A percentile compares a stretch with the other conserved stretches of the same genome.
Evolutionary conservation across 1,140 invertebrate species (phyloP).

Genomic region (Aphidius gifuensis): DNA sequence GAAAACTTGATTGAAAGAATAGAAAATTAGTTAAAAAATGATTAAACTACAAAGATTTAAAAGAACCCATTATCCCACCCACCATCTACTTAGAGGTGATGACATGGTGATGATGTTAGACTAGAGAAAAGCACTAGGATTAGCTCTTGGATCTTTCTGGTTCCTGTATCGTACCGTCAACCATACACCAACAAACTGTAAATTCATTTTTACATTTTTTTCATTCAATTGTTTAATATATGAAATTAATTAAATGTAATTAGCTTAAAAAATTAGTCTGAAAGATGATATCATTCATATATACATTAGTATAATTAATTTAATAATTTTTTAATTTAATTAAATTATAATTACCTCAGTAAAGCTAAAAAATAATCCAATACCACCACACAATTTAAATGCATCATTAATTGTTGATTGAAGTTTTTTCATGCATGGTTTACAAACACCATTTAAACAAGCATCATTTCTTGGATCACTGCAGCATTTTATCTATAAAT

Average conservation of each 20-base stretch:
- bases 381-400: constrained; percentile 86
- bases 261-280: too few species aligned
- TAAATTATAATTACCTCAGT: constrained; percentile 76
- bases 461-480: constrained; percentile 5
- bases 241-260: neutral
- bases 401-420: constrained; percentile 78
- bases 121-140: constrained; percentile 96
- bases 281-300: neutral
- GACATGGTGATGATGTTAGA: constrained; percentile 53
- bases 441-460: constrained; percentile 53
- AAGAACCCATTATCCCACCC: constrained; percentile 37
- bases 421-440: constrained; percentile 71
- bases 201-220: constrained; percentile 33
- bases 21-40: neutral
- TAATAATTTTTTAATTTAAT: neutral
- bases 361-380: constrained; percentile 95
- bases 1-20: too few species aligned
- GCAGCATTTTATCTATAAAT: constrained; percentile 53
- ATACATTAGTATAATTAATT: neutral
- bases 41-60: constrained; percentile 21
- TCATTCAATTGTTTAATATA: constrained; percentile 2
- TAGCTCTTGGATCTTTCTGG: constrained; percentile 93
- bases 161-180: constrained; percentile 94
- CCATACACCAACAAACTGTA: constrained; percentile 95
- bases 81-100: constrained; percentile 52